Conservation (phyloP, 1,140 invertebrate genomes). For the Caenorhabditis elegans region WBcel235 BX284606.5:2700501-2701000, state of each 20-base stretch:
- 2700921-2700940: conserved; percentile 14
- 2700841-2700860: conserved; percentile 19
- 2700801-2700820: conserved; percentile 23
- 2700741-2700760: conserved; percentile 3
- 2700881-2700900: conserved; percentile 33
- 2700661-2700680: conserved; percentile 12
- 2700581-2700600: conserved; percentile 61
- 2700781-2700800: not conserved
- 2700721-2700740: not conserved
- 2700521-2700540: conserved; percentile 43
- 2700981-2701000: conserved; percentile 61
- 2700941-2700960: not conserved
- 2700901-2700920: not conserved
- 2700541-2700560: conserved; percentile 46
- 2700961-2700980: not conserved
- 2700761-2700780: not conserved
- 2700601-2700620: not conserved
- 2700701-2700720: conserved; percentile 14
- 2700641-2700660: not conserved
- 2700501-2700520: conserved; percentile 51
- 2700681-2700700: conserved; percentile 24
- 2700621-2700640: conserved; percentile 3
- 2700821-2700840: not conserved
- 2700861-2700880: conserved; percentile 6
- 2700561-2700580: conserved; percentile 58